Evolutionary conservation across 2,888 invertebrate genomes (phyloP).

Genomic region (Coleophora deauratella): DNA sequence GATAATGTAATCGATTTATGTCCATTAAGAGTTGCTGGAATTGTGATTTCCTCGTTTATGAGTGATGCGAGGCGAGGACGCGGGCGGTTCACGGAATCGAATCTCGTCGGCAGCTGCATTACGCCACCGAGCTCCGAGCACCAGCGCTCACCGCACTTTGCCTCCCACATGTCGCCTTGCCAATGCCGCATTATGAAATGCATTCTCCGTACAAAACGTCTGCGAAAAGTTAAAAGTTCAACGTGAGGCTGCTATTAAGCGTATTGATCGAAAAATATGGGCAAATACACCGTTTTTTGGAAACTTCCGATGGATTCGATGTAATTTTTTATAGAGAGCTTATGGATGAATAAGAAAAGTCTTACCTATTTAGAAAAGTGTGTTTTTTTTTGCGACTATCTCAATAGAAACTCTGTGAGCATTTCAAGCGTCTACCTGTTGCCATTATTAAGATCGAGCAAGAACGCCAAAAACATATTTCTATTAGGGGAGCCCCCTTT

Average conservation of each 20-base stretch:
- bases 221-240: constrained; percentile 7
- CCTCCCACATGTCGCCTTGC: constrained; percentile 5
- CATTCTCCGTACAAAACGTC: constrained; percentile 2
- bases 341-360: no score
- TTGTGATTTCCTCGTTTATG: constrained; percentile 39
- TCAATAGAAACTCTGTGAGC: no score
- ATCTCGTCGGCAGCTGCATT: constrained; percentile 50
- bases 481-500: no score
- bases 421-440: no score
- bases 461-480: no score
- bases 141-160: constrained; percentile 1
- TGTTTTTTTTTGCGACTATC: no score
- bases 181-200: neutral
- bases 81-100: constrained; percentile 43
- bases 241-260: neutral
- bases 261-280: no score
- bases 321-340: no score
- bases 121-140: constrained; percentile 21
- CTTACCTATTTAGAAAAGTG: no score
- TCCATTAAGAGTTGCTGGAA: constrained; percentile 19
- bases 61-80: constrained; percentile 23
- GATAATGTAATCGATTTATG: constrained; percentile 5
- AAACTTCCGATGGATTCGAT: no score
- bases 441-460: no score
- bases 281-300: no score